Percentiles rank a stretch among this genome's conserved stretches.
phyloP scores from a whole-genome alignment of 2,113 vertebrate species.

The Lepisosteus oculatus region DNA sequence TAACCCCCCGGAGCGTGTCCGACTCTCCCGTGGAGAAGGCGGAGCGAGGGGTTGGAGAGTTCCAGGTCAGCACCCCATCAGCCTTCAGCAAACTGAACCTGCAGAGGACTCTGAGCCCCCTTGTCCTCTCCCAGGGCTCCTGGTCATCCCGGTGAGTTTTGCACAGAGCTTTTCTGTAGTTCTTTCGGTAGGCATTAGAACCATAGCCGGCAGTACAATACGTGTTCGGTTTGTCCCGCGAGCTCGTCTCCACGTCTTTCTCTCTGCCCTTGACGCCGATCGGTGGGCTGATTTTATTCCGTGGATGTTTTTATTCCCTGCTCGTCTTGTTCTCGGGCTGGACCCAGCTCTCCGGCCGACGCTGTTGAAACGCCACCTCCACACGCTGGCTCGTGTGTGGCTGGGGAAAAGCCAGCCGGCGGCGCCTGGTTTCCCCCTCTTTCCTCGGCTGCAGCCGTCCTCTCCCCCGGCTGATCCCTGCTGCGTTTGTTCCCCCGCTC shows the following conservation, averaged over 20 bases:
- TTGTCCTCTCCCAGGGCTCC: constrained; percentile 75
- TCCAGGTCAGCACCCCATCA: constrained; percentile 91
- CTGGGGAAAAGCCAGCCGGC: too few species aligned
- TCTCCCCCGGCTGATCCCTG: neutral
- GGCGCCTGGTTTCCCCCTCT: neutral
- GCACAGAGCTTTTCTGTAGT: too few species aligned
- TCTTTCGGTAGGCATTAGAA: too few species aligned
- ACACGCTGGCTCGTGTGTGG: neutral
- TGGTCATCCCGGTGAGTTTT: constrained; percentile 84
- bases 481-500: neutral
- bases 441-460: neutral
- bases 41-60: constrained; percentile 66
- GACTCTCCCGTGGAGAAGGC: constrained; percentile 71
- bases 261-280: neutral
- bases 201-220: too few species aligned
- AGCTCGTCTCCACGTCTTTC: neutral
- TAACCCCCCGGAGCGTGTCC: constrained; percentile 53
- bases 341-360: neutral
- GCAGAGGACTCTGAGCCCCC: constrained; percentile 80
- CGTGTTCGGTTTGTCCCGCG: neutral
- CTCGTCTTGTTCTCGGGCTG: constrained; percentile 24
- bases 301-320: neutral
- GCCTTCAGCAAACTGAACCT: constrained; percentile 88
- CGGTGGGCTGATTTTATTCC: too few species aligned
- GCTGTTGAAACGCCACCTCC: neutral